Evolutionary conservation across 2,797 vertebrate species (phyloP).

Genomic region (Myotis planiceps): DNA sequence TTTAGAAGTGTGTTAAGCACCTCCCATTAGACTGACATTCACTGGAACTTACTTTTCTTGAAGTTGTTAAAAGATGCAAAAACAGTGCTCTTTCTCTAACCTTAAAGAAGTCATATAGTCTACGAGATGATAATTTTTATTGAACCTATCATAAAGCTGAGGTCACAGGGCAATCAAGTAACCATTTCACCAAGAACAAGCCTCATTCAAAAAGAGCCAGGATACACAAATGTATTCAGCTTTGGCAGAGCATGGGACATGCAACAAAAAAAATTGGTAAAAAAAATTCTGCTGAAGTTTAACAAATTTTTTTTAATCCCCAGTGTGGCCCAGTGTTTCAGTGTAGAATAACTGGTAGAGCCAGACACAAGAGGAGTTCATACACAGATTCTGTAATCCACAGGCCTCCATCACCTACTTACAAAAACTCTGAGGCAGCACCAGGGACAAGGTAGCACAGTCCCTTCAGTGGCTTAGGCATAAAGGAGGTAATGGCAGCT

Average conservation of each 20-base stretch:
- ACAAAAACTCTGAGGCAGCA: not conserved
- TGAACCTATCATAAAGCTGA: not conserved
- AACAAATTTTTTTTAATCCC: not conserved
- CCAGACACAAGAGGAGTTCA: not conserved
- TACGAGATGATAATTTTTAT: not conserved
- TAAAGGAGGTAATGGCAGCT: not conserved
- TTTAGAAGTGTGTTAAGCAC: not conserved
- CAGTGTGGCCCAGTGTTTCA: not conserved
- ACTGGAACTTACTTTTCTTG: not conserved
- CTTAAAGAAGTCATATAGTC: not conserved
- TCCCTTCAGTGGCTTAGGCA: not conserved
- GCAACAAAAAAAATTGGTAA: not conserved
- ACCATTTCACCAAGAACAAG: not conserved
- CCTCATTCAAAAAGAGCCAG: not conserved
- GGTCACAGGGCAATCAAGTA: not conserved
- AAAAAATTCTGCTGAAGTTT: not conserved
- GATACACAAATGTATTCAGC: not conserved
- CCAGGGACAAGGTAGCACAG: not conserved
- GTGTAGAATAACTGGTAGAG: not conserved
- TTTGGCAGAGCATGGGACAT: not conserved
- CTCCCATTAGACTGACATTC: not conserved
- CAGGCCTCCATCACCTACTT: not conserved
- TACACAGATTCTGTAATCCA: not conserved
- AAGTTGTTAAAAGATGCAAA: conserved; percentile 1
- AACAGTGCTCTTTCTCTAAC: not conserved